Evolutionary conservation across 2,797 vertebrate species (phyloP).

Genomic region (Valencia hispanica): DNA sequence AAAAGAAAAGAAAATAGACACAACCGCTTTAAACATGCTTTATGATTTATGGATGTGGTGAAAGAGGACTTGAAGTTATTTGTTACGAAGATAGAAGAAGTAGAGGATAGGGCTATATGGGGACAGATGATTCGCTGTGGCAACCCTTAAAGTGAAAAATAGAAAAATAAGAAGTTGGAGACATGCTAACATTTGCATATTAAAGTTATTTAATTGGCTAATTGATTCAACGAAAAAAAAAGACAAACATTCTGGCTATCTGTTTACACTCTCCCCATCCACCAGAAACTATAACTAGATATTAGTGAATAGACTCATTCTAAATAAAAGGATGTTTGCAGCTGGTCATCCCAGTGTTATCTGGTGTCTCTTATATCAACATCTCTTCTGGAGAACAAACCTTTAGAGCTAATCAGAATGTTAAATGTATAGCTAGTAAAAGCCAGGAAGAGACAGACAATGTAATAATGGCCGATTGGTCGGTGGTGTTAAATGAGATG

Average conservation of each 20-base stretch:
- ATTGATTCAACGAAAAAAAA: too few relatives aligned
- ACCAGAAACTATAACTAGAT: too few relatives aligned
- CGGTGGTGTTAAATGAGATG: neutral
- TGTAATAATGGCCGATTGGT: neutral
- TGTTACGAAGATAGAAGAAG: too few relatives aligned
- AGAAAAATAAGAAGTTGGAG: too few relatives aligned
- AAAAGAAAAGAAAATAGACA: neutral
- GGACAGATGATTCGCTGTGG: too few relatives aligned
- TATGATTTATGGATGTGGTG: too few relatives aligned
- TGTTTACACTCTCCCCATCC: too few relatives aligned
- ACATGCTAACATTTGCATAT: neutral
- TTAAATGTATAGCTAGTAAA: neutral
- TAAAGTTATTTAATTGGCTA: too few relatives aligned
- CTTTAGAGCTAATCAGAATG: neutral
- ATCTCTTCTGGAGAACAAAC: neutral
- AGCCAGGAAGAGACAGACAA: neutral
- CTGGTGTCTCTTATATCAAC: neutral
- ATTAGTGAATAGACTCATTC: neutral
- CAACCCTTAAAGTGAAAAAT: too few relatives aligned
- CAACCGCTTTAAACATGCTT: neutral
- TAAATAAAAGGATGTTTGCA: neutral
- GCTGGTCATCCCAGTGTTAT: neutral
- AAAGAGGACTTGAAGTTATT: too few relatives aligned
- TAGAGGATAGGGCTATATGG: too few relatives aligned
- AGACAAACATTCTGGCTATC: too few relatives aligned